Evolutionary conservation across 2,113 vertebrate genomes (phyloP).

Genomic region (Megaceryle torquata): DNA sequence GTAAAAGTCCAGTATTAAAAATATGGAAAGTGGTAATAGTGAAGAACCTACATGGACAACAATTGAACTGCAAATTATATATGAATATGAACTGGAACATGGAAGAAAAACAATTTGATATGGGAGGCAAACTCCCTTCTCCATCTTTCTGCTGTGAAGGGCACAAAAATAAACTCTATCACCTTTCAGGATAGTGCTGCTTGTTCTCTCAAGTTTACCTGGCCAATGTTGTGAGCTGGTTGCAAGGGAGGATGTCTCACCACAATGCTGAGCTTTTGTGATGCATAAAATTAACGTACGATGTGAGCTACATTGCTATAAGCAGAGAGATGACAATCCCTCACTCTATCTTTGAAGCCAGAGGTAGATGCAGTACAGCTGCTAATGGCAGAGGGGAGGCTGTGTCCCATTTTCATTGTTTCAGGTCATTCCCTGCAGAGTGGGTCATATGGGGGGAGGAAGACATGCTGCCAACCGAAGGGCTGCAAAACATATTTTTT

Average conservation of each 20-base stretch:
- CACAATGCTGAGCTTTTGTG: neutral
- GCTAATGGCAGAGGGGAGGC: neutral
- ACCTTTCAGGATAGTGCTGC: neutral
- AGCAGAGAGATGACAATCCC: neutral
- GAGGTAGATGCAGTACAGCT: neutral
- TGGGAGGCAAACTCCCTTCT: neutral
- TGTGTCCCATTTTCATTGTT: neutral
- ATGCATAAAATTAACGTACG: neutral
- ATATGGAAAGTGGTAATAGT: neutral
- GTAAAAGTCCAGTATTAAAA: neutral
- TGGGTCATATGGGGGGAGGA: neutral
- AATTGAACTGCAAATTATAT: neutral
- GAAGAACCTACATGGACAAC: neutral
- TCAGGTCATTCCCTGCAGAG: neutral
- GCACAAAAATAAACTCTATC: neutral
- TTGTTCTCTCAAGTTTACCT: neutral
- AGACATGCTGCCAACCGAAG: conserved; percentile 8
- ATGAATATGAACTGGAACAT: neutral
- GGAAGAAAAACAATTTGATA: neutral
- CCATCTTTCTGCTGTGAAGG: neutral
- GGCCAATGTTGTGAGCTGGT: neutral
- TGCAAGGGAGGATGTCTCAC: neutral
- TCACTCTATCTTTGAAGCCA: neutral
- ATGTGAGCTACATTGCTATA: neutral
- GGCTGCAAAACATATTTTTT: conserved; percentile 14